A percentile compares a stretch with the other conserved stretches of the same genome.
Evolutionary conservation across 2,888 invertebrate genomes (phyloP).

Genomic region (Smittia aterrima): DNA sequence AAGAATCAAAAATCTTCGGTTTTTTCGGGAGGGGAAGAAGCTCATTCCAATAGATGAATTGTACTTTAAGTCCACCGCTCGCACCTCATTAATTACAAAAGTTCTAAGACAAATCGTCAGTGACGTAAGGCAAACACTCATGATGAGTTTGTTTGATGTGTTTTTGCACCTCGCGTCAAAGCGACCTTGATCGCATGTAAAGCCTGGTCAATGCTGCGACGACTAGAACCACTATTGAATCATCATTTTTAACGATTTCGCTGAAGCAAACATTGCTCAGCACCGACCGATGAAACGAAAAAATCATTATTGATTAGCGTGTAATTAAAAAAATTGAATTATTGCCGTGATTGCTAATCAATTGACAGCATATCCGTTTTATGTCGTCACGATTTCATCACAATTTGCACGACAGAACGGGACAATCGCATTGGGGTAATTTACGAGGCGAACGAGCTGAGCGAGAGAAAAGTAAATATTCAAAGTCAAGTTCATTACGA

Average conservation of each 20-base stretch:
- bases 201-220: constrained; percentile 12
- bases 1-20: not conserved
- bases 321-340: not conserved
- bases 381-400: constrained; percentile 30
- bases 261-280: not conserved
- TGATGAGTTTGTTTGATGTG: not conserved
- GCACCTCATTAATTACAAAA: constrained; percentile 11
- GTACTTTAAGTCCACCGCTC: not conserved
- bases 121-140: constrained; percentile 7
- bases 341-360: constrained; percentile 2
- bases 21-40: not conserved
- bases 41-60: not conserved
- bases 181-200: constrained; percentile 19
- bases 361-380: not conserved
- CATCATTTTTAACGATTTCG: not conserved
- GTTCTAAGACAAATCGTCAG: not conserved
- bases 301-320: not conserved
- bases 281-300: too few species aligned
- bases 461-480: constrained; percentile 12
- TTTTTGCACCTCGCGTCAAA: constrained; percentile 13
- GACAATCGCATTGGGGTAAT: not conserved
- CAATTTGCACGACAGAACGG: too few species aligned
- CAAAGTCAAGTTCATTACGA: constrained; percentile 40
- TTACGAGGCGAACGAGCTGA: not conserved
- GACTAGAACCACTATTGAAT: constrained; percentile 11